A percentile compares a stretch with the other conserved stretches of the same genome.
Evolutionary conservation across 2,113 vertebrate species (phyloP).

Genomic region (Fulmarus glacialis): DNA sequence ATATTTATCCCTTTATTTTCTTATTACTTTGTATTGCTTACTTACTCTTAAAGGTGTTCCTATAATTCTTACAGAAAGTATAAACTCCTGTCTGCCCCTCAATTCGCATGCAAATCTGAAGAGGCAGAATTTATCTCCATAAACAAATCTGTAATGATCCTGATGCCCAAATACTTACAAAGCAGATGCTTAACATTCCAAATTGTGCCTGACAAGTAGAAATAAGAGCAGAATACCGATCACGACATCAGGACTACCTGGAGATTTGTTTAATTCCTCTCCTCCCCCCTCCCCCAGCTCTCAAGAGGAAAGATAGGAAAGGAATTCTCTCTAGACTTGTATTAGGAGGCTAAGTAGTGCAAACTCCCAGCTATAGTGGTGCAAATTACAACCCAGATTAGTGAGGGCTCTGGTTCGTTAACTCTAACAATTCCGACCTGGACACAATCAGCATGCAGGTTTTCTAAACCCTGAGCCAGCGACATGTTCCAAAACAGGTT

Average conservation of each 20-base stretch:
- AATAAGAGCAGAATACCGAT: not conserved
- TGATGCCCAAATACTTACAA: not conserved
- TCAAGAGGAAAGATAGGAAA: not conserved
- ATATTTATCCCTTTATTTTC: not conserved
- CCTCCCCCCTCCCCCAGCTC: not conserved
- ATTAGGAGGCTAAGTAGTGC: not conserved
- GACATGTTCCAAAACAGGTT: not conserved
- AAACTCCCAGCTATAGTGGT: not conserved
- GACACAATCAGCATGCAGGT: not conserved
- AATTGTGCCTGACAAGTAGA: not conserved
- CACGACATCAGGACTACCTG: not conserved
- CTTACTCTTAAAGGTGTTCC: not conserved
- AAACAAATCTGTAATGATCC: not conserved
- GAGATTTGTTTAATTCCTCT: not conserved
- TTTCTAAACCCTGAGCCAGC: slow-evolving; percentile 32
- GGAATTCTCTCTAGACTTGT: not conserved
- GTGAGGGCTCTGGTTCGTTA: not conserved
- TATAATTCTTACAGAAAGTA: not conserved
- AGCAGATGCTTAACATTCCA: not conserved
- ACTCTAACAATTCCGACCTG: not conserved
- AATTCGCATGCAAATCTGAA: not conserved
- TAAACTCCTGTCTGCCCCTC: not conserved
- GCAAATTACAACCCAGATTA: not conserved
- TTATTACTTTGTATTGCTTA: not conserved
- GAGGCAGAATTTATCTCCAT: not conserved